Evolutionary conservation across 2,797 vertebrate genomes (phyloP).

Genomic region (Bufotes viridis): DNA sequence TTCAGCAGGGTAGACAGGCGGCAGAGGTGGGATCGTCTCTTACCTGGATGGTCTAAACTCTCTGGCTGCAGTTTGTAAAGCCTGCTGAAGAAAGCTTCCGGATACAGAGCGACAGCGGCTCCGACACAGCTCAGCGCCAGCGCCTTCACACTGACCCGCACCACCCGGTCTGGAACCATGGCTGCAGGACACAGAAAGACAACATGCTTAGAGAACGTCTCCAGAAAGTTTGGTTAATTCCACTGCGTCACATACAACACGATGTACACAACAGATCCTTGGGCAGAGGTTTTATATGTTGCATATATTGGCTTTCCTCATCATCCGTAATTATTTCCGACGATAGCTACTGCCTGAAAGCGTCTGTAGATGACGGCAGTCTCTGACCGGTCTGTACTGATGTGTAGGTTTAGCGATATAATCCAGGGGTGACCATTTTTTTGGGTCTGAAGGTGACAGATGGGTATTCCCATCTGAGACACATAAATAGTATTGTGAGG

Average conservation of each 20-base stretch:
- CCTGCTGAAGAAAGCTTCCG: constrained; percentile 92
- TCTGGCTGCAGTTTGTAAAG: constrained; percentile 88
- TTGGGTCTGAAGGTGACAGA: too few species aligned
- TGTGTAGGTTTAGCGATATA: too few species aligned
- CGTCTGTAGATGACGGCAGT: too few species aligned
- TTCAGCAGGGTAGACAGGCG: too few species aligned
- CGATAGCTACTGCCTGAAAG: too few species aligned
- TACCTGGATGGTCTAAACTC: constrained; percentile 68
- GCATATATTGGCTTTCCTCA: neutral
- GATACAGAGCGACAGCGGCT: constrained; percentile 87
- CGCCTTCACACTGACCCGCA: constrained; percentile 96
- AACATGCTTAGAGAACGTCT: neutral
- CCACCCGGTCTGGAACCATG: constrained; percentile 91
- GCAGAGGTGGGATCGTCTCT: neutral
- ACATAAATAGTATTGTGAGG: too few species aligned
- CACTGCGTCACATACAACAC: neutral
- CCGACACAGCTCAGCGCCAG: constrained; percentile 93
- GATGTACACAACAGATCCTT: too few species aligned
- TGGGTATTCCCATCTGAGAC: too few species aligned
- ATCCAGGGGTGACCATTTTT: too few species aligned
- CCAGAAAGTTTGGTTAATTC: neutral
- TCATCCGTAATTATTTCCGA: neutral
- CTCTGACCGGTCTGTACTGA: too few species aligned
- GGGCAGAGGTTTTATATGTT: neutral
- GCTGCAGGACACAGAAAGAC: constrained; percentile 69